Evolutionary conservation across 2,888 invertebrate genomes (phyloP).

Genomic region (Helobdella robusta): DNA sequence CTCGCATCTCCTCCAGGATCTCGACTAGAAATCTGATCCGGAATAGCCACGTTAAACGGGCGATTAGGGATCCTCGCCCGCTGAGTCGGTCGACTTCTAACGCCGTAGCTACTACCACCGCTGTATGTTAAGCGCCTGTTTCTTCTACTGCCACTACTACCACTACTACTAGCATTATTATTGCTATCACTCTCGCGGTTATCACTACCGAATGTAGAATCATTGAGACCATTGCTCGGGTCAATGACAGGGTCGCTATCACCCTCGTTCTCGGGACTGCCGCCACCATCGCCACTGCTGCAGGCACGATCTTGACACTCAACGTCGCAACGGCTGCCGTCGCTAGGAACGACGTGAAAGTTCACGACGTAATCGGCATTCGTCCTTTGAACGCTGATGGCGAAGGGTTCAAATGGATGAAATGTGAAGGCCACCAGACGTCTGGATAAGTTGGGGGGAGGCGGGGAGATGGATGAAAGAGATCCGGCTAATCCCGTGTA

Average conservation of each 20-base stretch:
- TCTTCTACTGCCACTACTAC: background rate
- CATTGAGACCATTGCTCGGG: too few relatives aligned
- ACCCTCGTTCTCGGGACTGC: background rate
- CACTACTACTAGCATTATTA: background rate
- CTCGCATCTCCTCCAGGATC: constrained; percentile 4
- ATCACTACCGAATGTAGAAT: too few relatives aligned
- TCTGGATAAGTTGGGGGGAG: constrained; percentile 52
- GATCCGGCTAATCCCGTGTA: too few relatives aligned
- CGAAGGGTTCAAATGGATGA: constrained; percentile 90
- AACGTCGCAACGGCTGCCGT: too few relatives aligned
- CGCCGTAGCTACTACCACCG: background rate
- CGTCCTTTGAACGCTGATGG: constrained; percentile 84
- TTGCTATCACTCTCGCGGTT: background rate
- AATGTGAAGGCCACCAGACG: constrained; percentile 86
- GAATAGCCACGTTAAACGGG: background rate
- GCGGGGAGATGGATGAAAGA: constrained; percentile 56
- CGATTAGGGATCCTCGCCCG: too few relatives aligned
- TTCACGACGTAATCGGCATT: constrained; percentile 87
- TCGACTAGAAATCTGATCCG: background rate
- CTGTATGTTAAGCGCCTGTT: background rate
- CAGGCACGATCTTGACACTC: background rate
- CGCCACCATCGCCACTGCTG: background rate
- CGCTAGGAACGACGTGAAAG: constrained; percentile 82
- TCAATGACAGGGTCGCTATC: too few relatives aligned
- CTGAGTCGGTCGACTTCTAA: background rate